Base-by-base conservation (phyloP, 1,140 invertebrate species). In the Eurosta solidaginis region DNA sequence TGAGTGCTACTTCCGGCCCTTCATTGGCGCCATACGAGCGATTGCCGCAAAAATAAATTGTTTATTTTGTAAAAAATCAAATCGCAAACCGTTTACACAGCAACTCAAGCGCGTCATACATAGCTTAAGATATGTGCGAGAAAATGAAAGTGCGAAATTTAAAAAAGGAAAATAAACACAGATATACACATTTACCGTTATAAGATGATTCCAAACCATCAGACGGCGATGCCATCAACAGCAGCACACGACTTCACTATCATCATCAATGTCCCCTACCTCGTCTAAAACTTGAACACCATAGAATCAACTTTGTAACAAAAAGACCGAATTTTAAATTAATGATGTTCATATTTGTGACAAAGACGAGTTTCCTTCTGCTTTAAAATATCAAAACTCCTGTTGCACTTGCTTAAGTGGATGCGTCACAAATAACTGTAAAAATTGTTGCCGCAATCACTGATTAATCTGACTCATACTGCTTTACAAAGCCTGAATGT, bases 31-130 rank as follows among this genome's bases (percentile, higher is more conserved):
- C 59, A 25, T 68, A 22, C n/a, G 33, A 29, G 59, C 59, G 73
- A 27, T 47, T 75, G 73, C 45, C 73, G 45, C 25, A 47, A 75
- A 75, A 75, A 75, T 75, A 47, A 77, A 77, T 42, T 52, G 76
- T 77, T 77, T 40, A 77, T 52, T 77, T 59, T 77, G 52, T 29
- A 27, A 44, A 52, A 77, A 59, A 59, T 54, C 52, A 75, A 75
- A 74, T 47, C 40, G 73, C 7, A 33, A n/a, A 68, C 0, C 59
- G 59, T 68, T 47, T 47, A 47, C 45, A 47, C 2, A 7, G 45
- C 45, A 47, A 47, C 45, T 47, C 12, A 14, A n/a, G 3, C 45
- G 12, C 45, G 45, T 17, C 45, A 47, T n/a, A n/a, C n/a, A n/a
- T n/a, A 47, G 45, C 45, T 47, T 47, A n/a, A 3, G 9, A 47